Conservation (phyloP, 2,797 vertebrate genomes). For the Sphaeramia orbicularis region DNA sequence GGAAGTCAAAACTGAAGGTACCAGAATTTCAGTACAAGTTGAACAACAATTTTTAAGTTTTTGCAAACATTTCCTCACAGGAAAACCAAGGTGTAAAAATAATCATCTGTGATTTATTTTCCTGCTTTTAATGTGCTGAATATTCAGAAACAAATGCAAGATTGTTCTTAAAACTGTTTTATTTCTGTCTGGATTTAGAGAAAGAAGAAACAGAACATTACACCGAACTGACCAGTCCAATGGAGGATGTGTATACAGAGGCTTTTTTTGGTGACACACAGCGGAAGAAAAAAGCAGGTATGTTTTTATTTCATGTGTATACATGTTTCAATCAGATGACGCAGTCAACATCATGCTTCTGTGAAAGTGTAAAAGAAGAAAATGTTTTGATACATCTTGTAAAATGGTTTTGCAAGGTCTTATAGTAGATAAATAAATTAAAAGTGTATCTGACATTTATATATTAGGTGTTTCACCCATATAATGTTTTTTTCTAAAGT, state of each 20-base stretch:
- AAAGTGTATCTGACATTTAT: too few relatives aligned
- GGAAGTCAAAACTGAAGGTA: slow-evolving; percentile 53
- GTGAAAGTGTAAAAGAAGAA: too few relatives aligned
- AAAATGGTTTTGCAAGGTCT: too few relatives aligned
- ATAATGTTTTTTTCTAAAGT: too few relatives aligned
- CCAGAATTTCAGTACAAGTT: neutral
- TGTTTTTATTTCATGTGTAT: neutral
- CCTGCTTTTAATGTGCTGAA: neutral
- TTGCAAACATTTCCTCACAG: neutral
- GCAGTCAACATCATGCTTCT: too few relatives aligned
- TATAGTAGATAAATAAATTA: too few relatives aligned
- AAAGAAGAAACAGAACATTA: slow-evolving; percentile 63
- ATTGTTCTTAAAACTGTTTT: slow-evolving; percentile 13
- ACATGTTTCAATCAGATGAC: neutral
- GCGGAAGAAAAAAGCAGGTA: slow-evolving; percentile 57
- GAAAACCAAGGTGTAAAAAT: too few relatives aligned
- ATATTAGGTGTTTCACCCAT: too few relatives aligned
- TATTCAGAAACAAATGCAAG: neutral
- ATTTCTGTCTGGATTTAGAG: slow-evolving; percentile 51
- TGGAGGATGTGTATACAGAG: slow-evolving; percentile 76
- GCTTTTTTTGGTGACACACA: neutral
- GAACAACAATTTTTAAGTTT: too few relatives aligned
- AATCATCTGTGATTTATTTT: neutral
- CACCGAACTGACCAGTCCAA: slow-evolving; percentile 32
- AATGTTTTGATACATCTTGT: too few relatives aligned